These are phyloP conservation scores for Neosilurus hyrtlii DNA, from an alignment of 2,797 vertebrate species.

Conservation along the genomic window DNA sequence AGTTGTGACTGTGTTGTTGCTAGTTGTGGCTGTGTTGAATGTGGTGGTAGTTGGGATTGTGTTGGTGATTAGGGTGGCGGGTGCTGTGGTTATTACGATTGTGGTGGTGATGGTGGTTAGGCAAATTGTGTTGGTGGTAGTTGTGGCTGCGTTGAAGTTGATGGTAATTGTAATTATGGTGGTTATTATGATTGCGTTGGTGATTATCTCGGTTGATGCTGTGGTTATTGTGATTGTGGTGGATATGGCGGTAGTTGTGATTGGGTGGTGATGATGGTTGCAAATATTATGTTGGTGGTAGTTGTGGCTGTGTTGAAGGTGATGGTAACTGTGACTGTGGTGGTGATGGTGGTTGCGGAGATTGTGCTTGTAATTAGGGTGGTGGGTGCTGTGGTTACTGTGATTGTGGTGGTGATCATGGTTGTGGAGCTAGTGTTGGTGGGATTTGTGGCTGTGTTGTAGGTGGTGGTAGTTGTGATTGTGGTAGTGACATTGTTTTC, in stretches of 20 bases:
- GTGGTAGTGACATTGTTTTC: not conserved
- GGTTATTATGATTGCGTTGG: no score
- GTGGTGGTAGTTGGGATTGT: no score
- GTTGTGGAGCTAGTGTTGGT: no score
- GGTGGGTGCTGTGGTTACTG: not conserved
- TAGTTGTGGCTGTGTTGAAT: no score
- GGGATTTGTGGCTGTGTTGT: no score
- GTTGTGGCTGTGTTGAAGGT: not conserved
- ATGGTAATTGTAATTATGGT: no score
- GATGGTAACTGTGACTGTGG: not conserved
- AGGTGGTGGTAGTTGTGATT: not conserved
- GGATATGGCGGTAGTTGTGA: not conserved
- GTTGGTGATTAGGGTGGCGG: no score
- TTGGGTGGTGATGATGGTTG: not conserved
- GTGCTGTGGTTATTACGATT: no score
- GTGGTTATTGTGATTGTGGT: no score
- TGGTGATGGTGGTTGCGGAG: not conserved
- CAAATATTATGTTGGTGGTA: not conserved
- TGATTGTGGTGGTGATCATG: not conserved
- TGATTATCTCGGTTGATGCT: no score
- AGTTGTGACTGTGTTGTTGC: not conserved
- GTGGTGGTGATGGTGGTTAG: not conserved
- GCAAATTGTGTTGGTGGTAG: no score
- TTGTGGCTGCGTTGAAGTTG: no score
- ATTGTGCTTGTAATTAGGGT: not conserved